Conservation (phyloP, 2,888 invertebrate species). For the Drosophila rellima region DNA sequence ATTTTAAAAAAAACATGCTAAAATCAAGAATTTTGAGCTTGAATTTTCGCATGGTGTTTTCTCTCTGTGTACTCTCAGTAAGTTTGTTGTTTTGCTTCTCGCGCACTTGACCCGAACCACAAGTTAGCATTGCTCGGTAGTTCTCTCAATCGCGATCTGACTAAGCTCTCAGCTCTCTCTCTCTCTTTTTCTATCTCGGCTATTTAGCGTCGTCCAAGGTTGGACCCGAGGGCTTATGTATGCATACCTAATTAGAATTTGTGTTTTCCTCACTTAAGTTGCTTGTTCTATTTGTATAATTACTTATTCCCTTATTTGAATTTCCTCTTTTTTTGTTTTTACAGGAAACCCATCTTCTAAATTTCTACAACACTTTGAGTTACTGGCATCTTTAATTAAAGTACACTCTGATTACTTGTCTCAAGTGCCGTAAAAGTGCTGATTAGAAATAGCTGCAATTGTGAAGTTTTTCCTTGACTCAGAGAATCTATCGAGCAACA, state of each 20-base stretch:
- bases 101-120: constrained; percentile 71
- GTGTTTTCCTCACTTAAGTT: constrained; percentile 65
- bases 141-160: constrained; percentile 16
- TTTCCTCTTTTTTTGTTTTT: constrained; percentile 55
- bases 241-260: constrained; percentile 61
- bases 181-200: constrained; percentile 25
- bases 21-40: too few species aligned
- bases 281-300: constrained; percentile 38
- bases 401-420: constrained; percentile 12
- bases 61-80: constrained; percentile 28
- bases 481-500: constrained; percentile 17
- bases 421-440: constrained; percentile 57
- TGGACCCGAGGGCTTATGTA: constrained; percentile 30
- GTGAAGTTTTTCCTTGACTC: constrained; percentile 3
- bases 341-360: constrained; percentile 78
- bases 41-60: too few species aligned
- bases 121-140: constrained; percentile 58
- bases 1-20: too few species aligned
- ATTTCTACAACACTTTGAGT: constrained; percentile 68
- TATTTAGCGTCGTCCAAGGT: constrained; percentile 51
- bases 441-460: constrained; percentile 54
- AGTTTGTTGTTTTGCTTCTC: constrained; percentile 27
- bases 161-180: constrained; percentile 7
- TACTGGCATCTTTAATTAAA: constrained; percentile 39
- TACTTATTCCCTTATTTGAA: constrained; percentile 54